phyloP scores from a whole-genome alignment of 2,797 vertebrate genomes.

The Sebastes glaucus region DNA sequence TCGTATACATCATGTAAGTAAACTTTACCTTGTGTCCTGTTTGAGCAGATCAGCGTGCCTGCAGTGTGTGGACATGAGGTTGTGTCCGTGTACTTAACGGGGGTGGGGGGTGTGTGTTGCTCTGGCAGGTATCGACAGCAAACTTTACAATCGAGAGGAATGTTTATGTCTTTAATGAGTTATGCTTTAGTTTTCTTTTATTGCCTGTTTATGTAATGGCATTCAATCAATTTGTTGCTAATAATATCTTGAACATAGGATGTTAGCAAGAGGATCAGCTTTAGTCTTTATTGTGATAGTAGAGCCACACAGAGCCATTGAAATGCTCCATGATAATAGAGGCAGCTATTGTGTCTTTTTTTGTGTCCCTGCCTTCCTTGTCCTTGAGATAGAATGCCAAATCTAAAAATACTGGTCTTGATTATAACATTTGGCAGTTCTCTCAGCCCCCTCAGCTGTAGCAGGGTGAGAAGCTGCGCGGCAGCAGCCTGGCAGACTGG shows the following conservation, averaged over 20 bases:
- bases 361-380: conserved; percentile 24
- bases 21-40: conserved; percentile 32
- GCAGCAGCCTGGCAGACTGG: not conserved
- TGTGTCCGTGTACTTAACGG: not conserved
- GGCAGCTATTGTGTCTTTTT: conserved; percentile 5
- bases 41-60: not conserved
- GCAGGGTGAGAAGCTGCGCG: not conserved
- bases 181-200: not conserved
- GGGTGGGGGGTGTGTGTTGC: not conserved
- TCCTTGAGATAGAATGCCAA: conserved; percentile 36
- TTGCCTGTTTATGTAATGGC: not conserved
- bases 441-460: conserved; percentile 21
- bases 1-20: conserved; percentile 53
- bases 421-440: conserved; percentile 61
- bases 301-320: not conserved
- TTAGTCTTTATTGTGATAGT: not conserved
- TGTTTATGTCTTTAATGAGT: not conserved
- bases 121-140: not conserved
- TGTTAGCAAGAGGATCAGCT: not conserved
- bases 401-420: conserved; percentile 70
- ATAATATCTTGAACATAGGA: not conserved
- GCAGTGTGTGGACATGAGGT: conserved; percentile 11
- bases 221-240: not conserved
- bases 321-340: not conserved
- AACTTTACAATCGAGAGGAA: not conserved